Percentiles rank a stretch among this genome's conserved stretches.
Conservation (phyloP, 30 jellyfish, hydroid and myxozoan species). For the Cassiopea xamachana region DNA sequence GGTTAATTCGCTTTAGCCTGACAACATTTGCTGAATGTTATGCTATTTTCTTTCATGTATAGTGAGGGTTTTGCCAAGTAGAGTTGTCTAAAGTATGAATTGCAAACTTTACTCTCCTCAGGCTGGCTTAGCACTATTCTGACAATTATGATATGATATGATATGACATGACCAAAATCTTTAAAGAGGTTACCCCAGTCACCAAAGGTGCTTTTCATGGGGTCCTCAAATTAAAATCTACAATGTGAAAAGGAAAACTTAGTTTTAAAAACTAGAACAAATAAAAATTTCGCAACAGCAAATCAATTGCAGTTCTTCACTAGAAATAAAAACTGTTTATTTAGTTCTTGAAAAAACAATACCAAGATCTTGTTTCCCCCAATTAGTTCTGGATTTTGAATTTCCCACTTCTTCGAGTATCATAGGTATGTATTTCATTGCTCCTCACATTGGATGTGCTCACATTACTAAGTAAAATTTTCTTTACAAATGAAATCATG, state of each 20-base stretch:
- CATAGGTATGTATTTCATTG: not conserved
- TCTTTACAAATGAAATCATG: slow-evolving; percentile 28
- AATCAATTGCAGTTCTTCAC: not conserved
- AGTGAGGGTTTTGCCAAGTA: too few relatives aligned
- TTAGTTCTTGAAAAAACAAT: not conserved
- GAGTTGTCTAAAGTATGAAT: too few relatives aligned
- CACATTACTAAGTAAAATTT: slow-evolving; percentile 12
- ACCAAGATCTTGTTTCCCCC: not conserved
- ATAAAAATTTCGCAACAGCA: not conserved
- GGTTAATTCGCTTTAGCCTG: not conserved
- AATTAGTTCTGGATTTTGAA: not conserved
- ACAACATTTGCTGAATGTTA: not conserved
- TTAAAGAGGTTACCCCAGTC: not conserved
- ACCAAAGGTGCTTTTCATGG: not conserved
- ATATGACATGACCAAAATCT: too few relatives aligned
- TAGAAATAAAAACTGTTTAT: not conserved
- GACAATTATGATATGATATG: not conserved
- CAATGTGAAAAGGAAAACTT: not conserved
- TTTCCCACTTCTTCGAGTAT: not conserved
- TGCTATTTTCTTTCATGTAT: too few relatives aligned
- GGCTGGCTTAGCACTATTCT: too few relatives aligned
- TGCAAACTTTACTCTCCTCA: too few relatives aligned
- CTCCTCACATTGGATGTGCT: slow-evolving; percentile 39
- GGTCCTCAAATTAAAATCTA: not conserved
- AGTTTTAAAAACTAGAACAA: not conserved